Conservation (phyloP, 2,888 invertebrate genomes). For the Cantharis nigra region DNA sequence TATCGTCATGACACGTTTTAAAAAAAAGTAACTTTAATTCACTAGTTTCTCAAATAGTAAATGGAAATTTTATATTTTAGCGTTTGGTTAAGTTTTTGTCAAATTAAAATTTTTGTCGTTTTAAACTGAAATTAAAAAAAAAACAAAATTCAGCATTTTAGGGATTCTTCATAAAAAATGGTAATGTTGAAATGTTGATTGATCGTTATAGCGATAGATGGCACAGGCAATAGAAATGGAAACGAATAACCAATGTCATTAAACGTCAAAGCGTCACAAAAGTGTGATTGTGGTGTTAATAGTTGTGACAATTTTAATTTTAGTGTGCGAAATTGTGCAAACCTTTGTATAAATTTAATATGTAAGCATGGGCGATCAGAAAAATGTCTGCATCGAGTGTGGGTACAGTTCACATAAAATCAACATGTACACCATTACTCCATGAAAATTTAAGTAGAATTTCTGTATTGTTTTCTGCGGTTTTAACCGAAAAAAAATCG, state of each 20-base stretch:
- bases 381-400: constrained; percentile 49
- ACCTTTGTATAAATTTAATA: constrained; percentile 23
- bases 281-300: background rate
- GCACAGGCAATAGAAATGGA: constrained; percentile 7
- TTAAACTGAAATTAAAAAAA: too few species aligned
- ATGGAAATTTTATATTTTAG: too few species aligned
- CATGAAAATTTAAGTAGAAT: constrained; percentile 52
- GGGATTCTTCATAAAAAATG: background rate
- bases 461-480: constrained; percentile 52
- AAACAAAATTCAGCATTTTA: background rate
- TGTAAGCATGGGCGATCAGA: constrained; percentile 45
- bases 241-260: constrained; percentile 21
- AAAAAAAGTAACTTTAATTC: too few species aligned
- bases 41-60: too few species aligned
- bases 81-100: too few species aligned
- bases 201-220: background rate
- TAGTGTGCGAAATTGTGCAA: background rate
- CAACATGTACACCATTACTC: constrained; percentile 49
- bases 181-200: background rate
- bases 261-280: constrained; percentile 13
- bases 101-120: too few species aligned
- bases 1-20: too few species aligned
- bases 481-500: constrained; percentile 46
- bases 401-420: constrained; percentile 52
- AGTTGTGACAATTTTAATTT: background rate